Base-by-base conservation (phyloP, 2,113 vertebrate species). In the Channa maculata region DNA sequence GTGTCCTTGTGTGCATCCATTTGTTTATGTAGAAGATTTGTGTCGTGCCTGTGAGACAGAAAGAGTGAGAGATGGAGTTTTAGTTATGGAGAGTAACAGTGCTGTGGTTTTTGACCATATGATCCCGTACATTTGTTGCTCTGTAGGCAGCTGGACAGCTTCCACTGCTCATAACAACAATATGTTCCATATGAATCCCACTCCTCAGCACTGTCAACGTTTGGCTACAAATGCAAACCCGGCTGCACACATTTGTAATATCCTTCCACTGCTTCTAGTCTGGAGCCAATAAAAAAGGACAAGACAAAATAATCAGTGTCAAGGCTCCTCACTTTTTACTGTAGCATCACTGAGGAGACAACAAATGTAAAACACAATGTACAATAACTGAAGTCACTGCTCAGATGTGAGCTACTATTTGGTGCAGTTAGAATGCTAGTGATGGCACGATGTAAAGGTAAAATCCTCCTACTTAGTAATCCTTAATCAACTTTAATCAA, bases 161-260 rank as follows among this genome's bases (percentile, higher is more conserved):
- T 90, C 86, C 87, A 86, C 57, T 1, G 14, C 85, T 86, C 90
- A 81, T 89, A 87, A 83, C 75, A 81, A 86, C 87, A 89, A 84
- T 84, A 84, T 87, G 90, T 88, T 92, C 87, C 78, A 80, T 79
- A 89, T 88, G 87, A 84, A 77, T 81, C 82, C 75, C 63, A 60
- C 65, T 82, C 63, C 67, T 88, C 81, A 66, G 74, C 39, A 67
- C 83, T 74, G 83, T 84, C 86, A 84, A 34, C 52, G 37, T 79
- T 64, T 76, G 77, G 65, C 79, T 71, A 36, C 64, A 70, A 76
- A 71, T 46, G 13, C 80, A 85, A 54, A 54, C 60, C 57, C 0
- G 53, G 34, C 64, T 70, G 65, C 62, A 77, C 37, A 66, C 67
- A 70, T 86, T 81, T 79, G 75, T 86, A 83, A 83, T 78, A 62